phyloP scores from a whole-genome alignment of 2,888 invertebrate genomes.

The Caenorhabditis parvicauda region DNA sequence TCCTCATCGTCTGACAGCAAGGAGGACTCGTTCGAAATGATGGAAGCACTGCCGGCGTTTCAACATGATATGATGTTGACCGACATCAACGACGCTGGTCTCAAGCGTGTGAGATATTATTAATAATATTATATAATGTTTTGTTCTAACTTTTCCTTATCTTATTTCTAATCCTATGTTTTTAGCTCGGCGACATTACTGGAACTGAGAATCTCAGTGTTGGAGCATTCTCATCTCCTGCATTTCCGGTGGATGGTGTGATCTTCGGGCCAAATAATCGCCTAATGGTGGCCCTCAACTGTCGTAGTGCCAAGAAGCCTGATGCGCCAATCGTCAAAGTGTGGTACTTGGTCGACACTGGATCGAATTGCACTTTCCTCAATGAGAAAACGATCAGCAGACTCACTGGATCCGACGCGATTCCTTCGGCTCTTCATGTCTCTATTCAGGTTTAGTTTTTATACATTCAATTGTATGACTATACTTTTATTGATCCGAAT shows the following conservation, averaged over 20 bases:
- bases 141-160: conserved; percentile 13
- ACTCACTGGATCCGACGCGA: conserved; percentile 25
- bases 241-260: conserved; percentile 32
- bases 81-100: conserved; percentile 26
- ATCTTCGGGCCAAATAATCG: conserved; percentile 34
- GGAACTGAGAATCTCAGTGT: conserved; percentile 27
- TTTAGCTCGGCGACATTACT: conserved; percentile 32
- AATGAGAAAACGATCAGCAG: conserved; percentile 26
- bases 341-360: conserved; percentile 27
- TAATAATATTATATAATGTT: conserved; percentile 8
- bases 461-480: conserved; percentile 21
- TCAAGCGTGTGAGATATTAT: conserved; percentile 29
- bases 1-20: conserved; percentile 14
- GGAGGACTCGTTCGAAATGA: conserved; percentile 16
- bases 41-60: conserved; percentile 31
- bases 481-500: conserved; percentile 24
- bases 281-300: conserved; percentile 30
- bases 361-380: conserved; percentile 35
- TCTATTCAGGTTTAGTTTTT: conserved; percentile 33
- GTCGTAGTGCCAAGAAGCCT: conserved; percentile 35
- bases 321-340: conserved; percentile 32
- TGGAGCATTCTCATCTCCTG: conserved; percentile 23
- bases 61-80: conserved; percentile 37
- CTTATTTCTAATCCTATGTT: conserved; percentile 30
- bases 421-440: conserved; percentile 27